Evolutionary conservation across 2,888 invertebrate genomes (phyloP).

Genomic region (Chalcosyrphus nemorum): DNA sequence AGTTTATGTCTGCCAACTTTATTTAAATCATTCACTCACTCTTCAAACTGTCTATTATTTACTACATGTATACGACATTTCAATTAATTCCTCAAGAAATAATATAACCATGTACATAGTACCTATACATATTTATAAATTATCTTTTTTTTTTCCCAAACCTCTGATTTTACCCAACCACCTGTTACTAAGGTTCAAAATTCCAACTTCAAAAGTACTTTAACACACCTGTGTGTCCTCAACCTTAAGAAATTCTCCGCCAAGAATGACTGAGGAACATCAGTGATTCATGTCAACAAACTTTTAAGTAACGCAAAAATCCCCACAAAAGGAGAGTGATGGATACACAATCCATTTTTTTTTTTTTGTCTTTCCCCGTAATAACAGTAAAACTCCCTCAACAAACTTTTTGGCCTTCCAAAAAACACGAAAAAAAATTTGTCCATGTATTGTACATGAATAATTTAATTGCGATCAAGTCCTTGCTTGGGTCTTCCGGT

Average conservation of each 20-base stretch:
- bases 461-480: slow-evolving; percentile 54
- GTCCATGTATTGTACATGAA: slow-evolving; percentile 6
- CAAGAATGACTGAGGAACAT: not conserved
- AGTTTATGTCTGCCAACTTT: too few relatives aligned
- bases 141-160: not conserved
- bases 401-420: not conserved
- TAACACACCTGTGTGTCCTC: slow-evolving; percentile 1
- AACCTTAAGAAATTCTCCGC: not conserved
- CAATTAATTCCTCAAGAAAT: too few relatives aligned
- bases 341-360: not conserved
- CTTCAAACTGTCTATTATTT: too few relatives aligned
- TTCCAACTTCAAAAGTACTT: not conserved
- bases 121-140: not conserved
- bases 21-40: too few relatives aligned
- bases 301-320: slow-evolving; percentile 10
- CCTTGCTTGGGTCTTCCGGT: slow-evolving; percentile 50
- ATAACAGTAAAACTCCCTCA: slow-evolving; percentile 25
- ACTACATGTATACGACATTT: too few relatives aligned
- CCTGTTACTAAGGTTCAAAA: slow-evolving; percentile 26
- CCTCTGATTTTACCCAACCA: not conserved
- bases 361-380: not conserved
- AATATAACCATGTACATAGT: not conserved
- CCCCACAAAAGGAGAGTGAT: slow-evolving; percentile 7
- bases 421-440: not conserved
- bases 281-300: slow-evolving; percentile 43